Evolutionary conservation across 1,140 invertebrate species (phyloP).

Genomic region (Ceratitis capitata): DNA sequence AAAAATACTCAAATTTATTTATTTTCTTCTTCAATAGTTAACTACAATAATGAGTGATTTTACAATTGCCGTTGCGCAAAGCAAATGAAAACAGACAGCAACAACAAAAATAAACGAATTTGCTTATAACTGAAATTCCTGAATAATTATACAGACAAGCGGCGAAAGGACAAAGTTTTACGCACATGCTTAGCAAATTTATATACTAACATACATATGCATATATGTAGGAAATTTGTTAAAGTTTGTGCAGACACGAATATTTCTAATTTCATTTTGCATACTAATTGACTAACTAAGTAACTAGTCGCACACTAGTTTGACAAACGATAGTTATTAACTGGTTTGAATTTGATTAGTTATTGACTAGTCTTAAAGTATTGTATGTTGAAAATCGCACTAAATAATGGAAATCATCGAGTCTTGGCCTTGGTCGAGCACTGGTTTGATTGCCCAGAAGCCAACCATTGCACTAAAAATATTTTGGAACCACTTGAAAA

Average conservation of each 20-base stretch:
- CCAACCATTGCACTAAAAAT: too few relatives aligned
- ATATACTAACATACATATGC: background rate
- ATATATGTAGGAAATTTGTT: background rate
- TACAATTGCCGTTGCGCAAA: background rate
- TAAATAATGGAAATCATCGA: too few relatives aligned
- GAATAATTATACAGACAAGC: background rate
- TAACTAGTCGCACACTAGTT: background rate
- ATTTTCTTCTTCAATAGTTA: too few relatives aligned
- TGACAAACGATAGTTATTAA: background rate
- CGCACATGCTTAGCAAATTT: background rate
- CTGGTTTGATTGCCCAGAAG: too few relatives aligned
- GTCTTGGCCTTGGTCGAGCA: too few relatives aligned
- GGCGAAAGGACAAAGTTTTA: slow-evolving; percentile 3
- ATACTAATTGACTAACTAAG: background rate
- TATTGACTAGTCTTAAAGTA: background rate
- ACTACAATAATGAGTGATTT: too few relatives aligned
- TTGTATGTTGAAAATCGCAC: too few relatives aligned
- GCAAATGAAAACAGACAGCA: background rate
- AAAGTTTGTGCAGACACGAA: background rate
- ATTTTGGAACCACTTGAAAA: too few relatives aligned
- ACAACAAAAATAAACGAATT: background rate
- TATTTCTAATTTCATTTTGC: background rate
- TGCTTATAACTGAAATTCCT: background rate
- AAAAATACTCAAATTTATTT: too few relatives aligned
- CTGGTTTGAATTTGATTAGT: background rate